A percentile compares a stretch with the other conserved stretches of the same genome.
phyloP scores from a whole-genome alignment of 2,113 vertebrate species.

The Cyanistes caeruleus region DNA sequence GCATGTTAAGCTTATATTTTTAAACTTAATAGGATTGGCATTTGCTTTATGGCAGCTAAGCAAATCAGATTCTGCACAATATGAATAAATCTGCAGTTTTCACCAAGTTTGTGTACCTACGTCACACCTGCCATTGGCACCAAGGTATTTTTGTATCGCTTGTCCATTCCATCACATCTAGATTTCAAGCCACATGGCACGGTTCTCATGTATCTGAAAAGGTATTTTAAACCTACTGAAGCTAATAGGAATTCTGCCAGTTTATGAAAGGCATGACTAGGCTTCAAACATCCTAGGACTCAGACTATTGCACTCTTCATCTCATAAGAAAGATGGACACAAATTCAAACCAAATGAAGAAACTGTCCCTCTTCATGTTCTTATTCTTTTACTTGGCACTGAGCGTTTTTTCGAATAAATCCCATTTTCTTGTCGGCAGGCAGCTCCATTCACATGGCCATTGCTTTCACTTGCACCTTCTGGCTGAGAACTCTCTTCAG shows the following conservation, averaged over 20 bases:
- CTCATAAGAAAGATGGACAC: not conserved
- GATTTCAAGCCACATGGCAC: not conserved
- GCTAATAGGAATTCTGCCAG: not conserved
- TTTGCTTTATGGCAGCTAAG: constrained; percentile 6
- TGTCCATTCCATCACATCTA: not conserved
- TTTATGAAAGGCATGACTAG: not conserved
- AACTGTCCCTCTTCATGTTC: constrained; percentile 66
- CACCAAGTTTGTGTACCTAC: not conserved
- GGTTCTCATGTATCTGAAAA: constrained; percentile 20
- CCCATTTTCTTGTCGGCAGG: constrained; percentile 65
- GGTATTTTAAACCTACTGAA: constrained; percentile 28
- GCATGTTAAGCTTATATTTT: not conserved
- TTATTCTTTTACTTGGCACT: constrained; percentile 77
- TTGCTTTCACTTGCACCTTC: constrained; percentile 12
- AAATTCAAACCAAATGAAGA: not conserved
- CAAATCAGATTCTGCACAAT: not conserved
- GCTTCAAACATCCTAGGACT: constrained; percentile 2
- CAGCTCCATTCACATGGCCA: constrained; percentile 40
- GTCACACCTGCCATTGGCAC: not conserved
- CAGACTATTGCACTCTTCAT: not conserved
- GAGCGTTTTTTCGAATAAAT: constrained; percentile 24
- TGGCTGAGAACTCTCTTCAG: not conserved
- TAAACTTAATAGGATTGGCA: constrained; percentile 6
- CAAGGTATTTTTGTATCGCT: not conserved
- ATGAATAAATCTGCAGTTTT: not conserved